Evolutionary conservation across 2,113 vertebrate genomes (phyloP).

Genomic region (Oryzias javanicus): DNA sequence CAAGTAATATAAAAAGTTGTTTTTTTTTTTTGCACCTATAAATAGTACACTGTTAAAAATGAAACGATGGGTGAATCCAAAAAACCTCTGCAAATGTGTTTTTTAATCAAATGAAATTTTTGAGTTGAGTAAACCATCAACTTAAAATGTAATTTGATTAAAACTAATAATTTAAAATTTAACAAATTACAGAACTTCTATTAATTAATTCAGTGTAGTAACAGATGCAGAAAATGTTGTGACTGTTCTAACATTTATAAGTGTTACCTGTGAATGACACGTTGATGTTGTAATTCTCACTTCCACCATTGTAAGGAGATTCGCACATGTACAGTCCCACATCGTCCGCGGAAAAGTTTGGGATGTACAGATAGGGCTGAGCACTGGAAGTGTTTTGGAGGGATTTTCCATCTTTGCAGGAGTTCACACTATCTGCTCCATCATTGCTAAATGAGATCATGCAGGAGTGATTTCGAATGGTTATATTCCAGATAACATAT

Average conservation of each 20-base stretch:
- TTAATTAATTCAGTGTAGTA: too few relatives aligned
- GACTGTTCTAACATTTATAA: too few relatives aligned
- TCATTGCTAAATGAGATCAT: neutral
- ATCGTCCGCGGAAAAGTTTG: conserved; percentile 52
- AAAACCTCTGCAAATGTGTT: too few relatives aligned
- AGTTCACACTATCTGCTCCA: accelerated
- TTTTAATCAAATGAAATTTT: too few relatives aligned
- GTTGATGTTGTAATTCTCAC: accelerated
- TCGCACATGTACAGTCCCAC: conserved; percentile 71
- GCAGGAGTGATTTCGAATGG: conserved; percentile 17
- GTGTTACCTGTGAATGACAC: conserved; percentile 60
- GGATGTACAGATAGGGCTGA: conserved; percentile 61
- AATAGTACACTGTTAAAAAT: neutral
- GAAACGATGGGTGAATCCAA: too few relatives aligned
- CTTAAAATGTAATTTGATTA: too few relatives aligned
- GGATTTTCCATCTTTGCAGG: conserved; percentile 56
- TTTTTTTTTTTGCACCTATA: neutral
- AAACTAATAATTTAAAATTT: too few relatives aligned
- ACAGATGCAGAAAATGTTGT: neutral
- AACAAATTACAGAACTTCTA: too few relatives aligned
- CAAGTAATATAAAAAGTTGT: neutral
- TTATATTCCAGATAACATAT: conserved; percentile 63
- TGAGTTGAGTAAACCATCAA: too few relatives aligned
- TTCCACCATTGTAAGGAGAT: conserved; percentile 18
- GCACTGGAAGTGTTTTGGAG: conserved; percentile 24